These are phyloP conservation scores for Noctua pronuba DNA, from an alignment of 2,888 invertebrate genomes.

Conservation along the genomic window DNA sequence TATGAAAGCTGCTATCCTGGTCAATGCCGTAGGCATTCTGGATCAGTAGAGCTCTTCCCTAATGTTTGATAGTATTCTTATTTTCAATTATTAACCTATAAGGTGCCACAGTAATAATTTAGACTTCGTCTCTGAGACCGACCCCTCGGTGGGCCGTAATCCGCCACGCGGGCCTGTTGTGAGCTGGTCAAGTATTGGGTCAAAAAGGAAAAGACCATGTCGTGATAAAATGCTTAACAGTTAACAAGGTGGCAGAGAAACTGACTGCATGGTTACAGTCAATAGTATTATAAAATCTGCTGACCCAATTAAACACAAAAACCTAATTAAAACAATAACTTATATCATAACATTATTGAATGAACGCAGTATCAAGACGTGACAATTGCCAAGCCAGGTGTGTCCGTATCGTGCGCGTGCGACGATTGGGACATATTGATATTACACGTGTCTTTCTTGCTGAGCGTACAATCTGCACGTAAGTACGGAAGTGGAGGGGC, in stretches of 20 bases:
- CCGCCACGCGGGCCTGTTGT: not conserved
- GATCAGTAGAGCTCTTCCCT: not conserved
- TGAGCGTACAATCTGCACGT: slow-evolving; percentile 50
- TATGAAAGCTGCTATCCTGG: not conserved
- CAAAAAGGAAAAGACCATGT: too few species aligned
- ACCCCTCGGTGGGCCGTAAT: not conserved
- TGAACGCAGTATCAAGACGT: slow-evolving; percentile 58
- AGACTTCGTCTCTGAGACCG: not conserved
- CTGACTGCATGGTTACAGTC: not conserved
- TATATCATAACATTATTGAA: slow-evolving; percentile 43
- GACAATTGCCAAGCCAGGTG: slow-evolving; percentile 65
- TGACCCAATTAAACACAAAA: slow-evolving; percentile 13
- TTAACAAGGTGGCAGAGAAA: not conserved
- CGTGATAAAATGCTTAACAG: not conserved
- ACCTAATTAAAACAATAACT: slow-evolving; percentile 32
- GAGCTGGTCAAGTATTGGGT: not conserved
- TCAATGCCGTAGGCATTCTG: not conserved
- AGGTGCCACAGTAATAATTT: not conserved
- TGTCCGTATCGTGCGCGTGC: slow-evolving; percentile 53
- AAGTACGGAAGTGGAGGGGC: slow-evolving; percentile 44
- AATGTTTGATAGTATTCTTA: not conserved
- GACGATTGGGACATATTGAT: slow-evolving; percentile 45
- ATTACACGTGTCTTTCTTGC: slow-evolving; percentile 50
- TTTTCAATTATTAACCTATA: not conserved
- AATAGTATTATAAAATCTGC: slow-evolving; percentile 7